These are phyloP conservation scores for Athene cunicularia DNA, from an alignment of 2,113 vertebrate genomes.

Conservation along the genomic window DNA sequence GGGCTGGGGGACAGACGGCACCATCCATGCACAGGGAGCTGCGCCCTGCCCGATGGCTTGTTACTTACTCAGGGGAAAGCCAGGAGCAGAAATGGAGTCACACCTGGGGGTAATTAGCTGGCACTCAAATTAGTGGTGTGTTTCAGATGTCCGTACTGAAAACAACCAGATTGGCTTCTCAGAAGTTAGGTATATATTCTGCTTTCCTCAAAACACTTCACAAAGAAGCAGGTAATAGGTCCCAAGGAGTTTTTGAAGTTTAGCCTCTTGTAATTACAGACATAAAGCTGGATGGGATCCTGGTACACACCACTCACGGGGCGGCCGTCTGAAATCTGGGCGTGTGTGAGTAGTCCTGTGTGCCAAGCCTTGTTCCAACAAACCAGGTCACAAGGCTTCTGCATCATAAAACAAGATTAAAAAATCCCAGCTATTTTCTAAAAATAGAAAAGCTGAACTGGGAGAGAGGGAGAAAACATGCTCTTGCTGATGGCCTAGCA, in stretches of 20 bases:
- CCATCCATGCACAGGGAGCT: not conserved
- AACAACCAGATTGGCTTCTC: not conserved
- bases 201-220: not conserved
- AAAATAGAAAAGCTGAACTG: not conserved
- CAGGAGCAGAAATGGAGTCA: not conserved
- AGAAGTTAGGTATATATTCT: not conserved
- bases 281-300: not conserved
- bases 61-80: not conserved
- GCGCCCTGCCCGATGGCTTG: not conserved
- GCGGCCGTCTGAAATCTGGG: not conserved
- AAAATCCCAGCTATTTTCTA: not conserved
- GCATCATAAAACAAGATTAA: not conserved
- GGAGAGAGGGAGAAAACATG: accelerated
- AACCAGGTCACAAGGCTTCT: not conserved
- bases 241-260: not conserved
- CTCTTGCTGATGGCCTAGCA: not conserved
- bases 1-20: not conserved
- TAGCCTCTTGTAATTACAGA: not conserved
- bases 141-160: not conserved
- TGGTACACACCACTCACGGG: accelerated
- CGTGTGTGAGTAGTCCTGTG: accelerated
- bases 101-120: not conserved
- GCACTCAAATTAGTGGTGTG: not conserved
- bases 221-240: not conserved
- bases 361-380: not conserved